phyloP scores from a whole-genome alignment of 1,140 invertebrate species.

The Euura lappo region DNA sequence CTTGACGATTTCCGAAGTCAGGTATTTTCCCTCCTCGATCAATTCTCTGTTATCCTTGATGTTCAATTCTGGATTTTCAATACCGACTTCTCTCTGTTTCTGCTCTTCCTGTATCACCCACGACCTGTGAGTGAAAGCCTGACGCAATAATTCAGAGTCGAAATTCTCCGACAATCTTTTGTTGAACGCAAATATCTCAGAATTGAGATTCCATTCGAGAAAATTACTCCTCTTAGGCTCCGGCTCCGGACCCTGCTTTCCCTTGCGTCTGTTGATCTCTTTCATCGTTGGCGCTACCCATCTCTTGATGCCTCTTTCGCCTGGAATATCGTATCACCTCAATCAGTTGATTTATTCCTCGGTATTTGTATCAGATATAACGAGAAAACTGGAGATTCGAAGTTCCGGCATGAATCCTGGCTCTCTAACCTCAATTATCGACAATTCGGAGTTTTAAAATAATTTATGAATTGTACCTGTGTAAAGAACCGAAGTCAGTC shows the following conservation, averaged over 20 bases:
- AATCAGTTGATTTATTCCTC: too few species aligned
- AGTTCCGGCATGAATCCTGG: too few species aligned
- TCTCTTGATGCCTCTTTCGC: conserved; percentile 53
- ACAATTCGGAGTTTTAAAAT: too few species aligned
- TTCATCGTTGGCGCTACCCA: conserved; percentile 64
- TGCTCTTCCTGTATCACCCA: conserved; percentile 77
- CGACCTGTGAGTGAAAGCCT: conserved; percentile 81
- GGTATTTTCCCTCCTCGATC: conserved; percentile 67
- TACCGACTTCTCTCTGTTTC: conserved; percentile 70
- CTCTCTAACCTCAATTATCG: too few species aligned
- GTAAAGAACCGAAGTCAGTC: conserved; percentile 14
- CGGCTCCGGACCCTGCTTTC: conserved; percentile 42
- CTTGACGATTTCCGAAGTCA: conserved; percentile 66
- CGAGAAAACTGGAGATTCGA: too few species aligned
- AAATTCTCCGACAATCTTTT: conserved; percentile 87
- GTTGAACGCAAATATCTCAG: conserved; percentile 89
- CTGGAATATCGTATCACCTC: conserved; percentile 23
- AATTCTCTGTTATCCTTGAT: conserved; percentile 74
- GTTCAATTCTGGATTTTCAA: conserved; percentile 65
- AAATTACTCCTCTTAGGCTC: conserved; percentile 65
- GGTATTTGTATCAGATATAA: too few species aligned
- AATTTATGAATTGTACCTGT: conserved; percentile 16
- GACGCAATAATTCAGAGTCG: conserved; percentile 69
- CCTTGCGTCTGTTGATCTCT: conserved; percentile 56
- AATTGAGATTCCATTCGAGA: conserved; percentile 86